Evolutionary conservation across 2,888 invertebrate genomes (phyloP).

Genomic region (Dasypolia templi): DNA sequence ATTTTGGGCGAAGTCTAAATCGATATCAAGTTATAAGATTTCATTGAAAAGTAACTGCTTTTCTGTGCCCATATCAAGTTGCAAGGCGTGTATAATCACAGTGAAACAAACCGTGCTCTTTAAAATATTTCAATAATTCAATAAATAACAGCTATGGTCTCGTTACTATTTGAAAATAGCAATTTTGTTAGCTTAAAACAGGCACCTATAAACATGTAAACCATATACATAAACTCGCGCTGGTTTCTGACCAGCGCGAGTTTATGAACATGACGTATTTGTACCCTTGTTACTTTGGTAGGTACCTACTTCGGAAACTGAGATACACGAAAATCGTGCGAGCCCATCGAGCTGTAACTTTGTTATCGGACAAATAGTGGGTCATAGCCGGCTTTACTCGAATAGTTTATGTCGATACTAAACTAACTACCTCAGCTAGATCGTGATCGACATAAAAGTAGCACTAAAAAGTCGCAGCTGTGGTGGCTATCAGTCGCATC

Average conservation of each 20-base stretch:
- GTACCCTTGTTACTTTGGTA: constrained; percentile 6
- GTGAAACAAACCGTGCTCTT: background rate
- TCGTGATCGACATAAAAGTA: constrained; percentile 32
- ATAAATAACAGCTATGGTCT: background rate
- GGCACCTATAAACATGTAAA: constrained; percentile 13
- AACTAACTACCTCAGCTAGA: constrained; percentile 32
- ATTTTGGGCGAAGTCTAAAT: background rate
- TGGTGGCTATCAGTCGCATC: constrained; percentile 30
- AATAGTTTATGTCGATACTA: constrained; percentile 37
- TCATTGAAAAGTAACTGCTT: background rate
- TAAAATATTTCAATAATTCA: constrained; percentile 3
- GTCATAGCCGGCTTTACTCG: constrained; percentile 8
- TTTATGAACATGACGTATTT: background rate
- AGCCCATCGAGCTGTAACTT: constrained; percentile 26
- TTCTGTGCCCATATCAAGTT: background rate
- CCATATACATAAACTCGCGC: constrained; percentile 3
- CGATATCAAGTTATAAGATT: background rate
- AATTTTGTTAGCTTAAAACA: constrained; percentile 14
- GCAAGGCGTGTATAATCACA: no score
- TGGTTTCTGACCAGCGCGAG: background rate
- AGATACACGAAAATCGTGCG: constrained; percentile 33
- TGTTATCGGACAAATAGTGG: constrained; percentile 25
- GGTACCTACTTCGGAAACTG: constrained; percentile 19
- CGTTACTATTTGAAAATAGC: constrained; percentile 18
- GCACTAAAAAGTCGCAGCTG: constrained; percentile 13